A percentile compares a stretch with the other conserved stretches of the same genome.
These are phyloP conservation scores for Elachura formosa DNA, from an alignment of 2,113 vertebrate genomes.

Conservation along the genomic window DNA sequence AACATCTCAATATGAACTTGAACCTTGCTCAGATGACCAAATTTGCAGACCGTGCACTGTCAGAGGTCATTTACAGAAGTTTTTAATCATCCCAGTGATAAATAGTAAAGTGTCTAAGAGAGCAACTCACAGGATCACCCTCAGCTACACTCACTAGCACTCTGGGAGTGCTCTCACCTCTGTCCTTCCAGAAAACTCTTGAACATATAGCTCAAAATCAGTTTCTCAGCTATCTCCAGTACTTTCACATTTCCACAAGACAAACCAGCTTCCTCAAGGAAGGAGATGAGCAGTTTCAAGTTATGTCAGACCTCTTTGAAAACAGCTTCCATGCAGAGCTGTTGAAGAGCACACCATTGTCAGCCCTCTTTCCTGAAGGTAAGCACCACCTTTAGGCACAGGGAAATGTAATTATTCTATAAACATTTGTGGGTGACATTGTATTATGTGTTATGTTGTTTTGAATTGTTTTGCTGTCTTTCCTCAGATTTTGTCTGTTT, in stretches of 20 bases:
- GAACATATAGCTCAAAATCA: not conserved
- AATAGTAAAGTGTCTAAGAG: not conserved
- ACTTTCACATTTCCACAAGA: not conserved
- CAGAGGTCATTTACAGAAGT: not conserved
- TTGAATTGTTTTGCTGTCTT: not conserved
- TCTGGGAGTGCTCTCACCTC: not conserved
- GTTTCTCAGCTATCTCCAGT: not conserved
- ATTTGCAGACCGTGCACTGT: not conserved
- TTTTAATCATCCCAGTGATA: not conserved
- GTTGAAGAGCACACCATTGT: not conserved
- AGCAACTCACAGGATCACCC: not conserved
- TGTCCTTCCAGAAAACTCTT: not conserved
- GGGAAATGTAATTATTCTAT: not conserved
- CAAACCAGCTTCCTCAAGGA: not conserved
- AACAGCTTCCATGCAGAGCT: not conserved
- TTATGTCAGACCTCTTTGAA: not conserved
- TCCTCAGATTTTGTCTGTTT: not conserved
- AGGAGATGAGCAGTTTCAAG: not conserved
- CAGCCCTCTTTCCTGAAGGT: not conserved
- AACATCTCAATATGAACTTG: accelerated
- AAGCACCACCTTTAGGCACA: not conserved
- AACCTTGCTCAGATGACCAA: not conserved
- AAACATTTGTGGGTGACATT: not conserved
- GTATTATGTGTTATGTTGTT: not conserved
- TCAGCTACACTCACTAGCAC: not conserved